Evolutionary conservation across 2,113 vertebrate genomes (phyloP).

Genomic region (Pelecanus crispus): DNA sequence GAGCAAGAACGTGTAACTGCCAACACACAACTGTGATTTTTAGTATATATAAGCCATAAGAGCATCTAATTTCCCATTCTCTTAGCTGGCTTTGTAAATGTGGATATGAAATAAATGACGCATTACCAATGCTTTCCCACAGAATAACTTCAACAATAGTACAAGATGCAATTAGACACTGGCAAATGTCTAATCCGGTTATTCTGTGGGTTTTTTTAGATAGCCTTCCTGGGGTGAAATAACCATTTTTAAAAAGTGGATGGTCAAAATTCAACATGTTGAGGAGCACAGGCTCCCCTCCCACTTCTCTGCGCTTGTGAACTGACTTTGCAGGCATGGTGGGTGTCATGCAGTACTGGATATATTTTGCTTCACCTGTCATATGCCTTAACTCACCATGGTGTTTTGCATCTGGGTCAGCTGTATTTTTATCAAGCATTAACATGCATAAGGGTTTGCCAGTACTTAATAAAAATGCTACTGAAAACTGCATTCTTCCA

Average conservation of each 20-base stretch:
- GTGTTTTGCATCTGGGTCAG: background rate
- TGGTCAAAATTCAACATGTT: background rate
- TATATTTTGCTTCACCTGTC: background rate
- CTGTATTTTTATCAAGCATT: background rate
- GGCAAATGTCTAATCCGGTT: background rate
- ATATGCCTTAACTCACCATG: background rate
- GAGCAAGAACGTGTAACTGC: background rate
- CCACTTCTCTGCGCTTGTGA: background rate
- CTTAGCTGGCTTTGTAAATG: background rate
- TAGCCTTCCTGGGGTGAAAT: background rate
- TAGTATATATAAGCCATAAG: background rate
- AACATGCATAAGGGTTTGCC: background rate
- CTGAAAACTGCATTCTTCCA: conserved; percentile 3
- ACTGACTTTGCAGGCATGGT: background rate
- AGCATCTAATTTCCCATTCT: background rate
- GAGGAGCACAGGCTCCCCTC: background rate
- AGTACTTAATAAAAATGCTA: conserved; percentile 38
- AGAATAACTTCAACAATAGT: background rate
- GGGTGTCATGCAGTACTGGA: background rate
- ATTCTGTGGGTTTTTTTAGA: background rate
- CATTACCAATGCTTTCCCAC: background rate
- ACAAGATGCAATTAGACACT: background rate
- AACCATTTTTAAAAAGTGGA: background rate
- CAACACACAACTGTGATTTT: background rate
- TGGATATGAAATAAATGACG: background rate